Evolutionary conservation across 2,888 invertebrate genomes (phyloP), one percentile per base, ranked within the genome.

Genomic region (Drosophila aldrichi): DNA sequence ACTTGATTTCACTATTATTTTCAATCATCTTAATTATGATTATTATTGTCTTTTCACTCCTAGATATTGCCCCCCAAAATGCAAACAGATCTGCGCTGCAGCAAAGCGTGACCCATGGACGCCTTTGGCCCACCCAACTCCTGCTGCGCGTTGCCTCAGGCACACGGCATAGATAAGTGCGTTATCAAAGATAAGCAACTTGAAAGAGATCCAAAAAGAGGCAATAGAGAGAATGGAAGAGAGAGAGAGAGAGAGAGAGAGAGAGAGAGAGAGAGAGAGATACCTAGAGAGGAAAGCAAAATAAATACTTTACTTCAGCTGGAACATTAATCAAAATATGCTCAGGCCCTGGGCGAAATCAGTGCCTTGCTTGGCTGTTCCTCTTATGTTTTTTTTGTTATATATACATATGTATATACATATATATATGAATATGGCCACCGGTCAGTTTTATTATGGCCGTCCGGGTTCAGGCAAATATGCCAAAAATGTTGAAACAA

Each of bases 401-500:
- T 43, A 32, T 60, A 9, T 62, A 25, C 62, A 16, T 6, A 32
- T 2, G 10, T 59, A 10, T 52, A 40, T 22, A 20, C 10, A 10
- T 10, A 10, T 41, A 1, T 18, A 14, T 34, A 36, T 51, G 66
- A 54, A 32, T 58, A 46, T 57, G 41, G 25, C 46, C 7, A 14
- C 2, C 32, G 72, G 71, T 62, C 59, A 77, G 48, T 71, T 34
- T 58, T 54, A 48, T 73, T 57, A 58, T 51, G 44, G 62, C 22
- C 65, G 65, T 6, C 54, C 29, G 52, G n/a, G 57, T 41, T 36
- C 43, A 57, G 29, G 46, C 69, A 81, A 83, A 77, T 74, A 83
- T 77, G 65, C 66, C 43, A 69, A 69, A 65, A 60, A 81, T 70
- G 65, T 61, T 49, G 58, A 81, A 68, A 84, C 55, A 70, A 74